Percentiles rank a stretch among this genome's conserved stretches.
Evolutionary conservation across 2,888 invertebrate genomes (phyloP).

Genomic region (Anarsia innoxiella): DNA sequence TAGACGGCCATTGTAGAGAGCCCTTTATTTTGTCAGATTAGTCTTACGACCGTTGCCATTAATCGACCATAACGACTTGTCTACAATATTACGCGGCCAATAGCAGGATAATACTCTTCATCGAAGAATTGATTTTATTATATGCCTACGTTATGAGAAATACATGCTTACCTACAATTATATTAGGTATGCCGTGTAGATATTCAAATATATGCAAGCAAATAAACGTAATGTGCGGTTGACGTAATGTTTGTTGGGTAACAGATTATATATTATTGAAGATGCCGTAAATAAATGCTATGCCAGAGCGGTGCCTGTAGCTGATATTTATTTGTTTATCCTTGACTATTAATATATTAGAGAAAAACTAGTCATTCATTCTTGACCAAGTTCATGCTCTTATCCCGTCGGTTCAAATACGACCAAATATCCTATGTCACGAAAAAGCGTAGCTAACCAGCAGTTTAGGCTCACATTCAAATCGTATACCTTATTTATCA

Average conservation of each 20-base stretch:
- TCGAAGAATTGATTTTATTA: conserved; percentile 16
- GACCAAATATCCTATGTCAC: conserved; percentile 16
- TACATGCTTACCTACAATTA: too few relatives aligned
- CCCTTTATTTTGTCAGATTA: conserved; percentile 27
- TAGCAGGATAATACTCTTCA: conserved; percentile 34
- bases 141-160: too few relatives aligned
- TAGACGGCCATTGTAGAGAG: conserved; percentile 19
- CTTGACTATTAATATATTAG: too few relatives aligned
- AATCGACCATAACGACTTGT: conserved; percentile 26
- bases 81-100: conserved; percentile 33
- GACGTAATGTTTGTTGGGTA: conserved; percentile 29
- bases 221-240: conserved; percentile 26
- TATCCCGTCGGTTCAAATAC: too few relatives aligned
- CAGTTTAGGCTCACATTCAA: conserved; percentile 20
- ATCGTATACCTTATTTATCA: conserved; percentile 51
- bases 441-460: conserved; percentile 24
- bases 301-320: conserved; percentile 1
- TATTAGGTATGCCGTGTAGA: conserved; percentile 6
- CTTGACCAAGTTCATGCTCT: too few relatives aligned
- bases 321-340: conserved; percentile 2
- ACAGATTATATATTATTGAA: conserved; percentile 23
- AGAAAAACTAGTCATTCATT: too few relatives aligned
- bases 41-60: conserved; percentile 14
- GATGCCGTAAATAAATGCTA: conserved; percentile 20
- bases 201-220: conserved; percentile 28